A percentile compares a stretch with the other conserved stretches of the same genome.
Conservation (phyloP, 2,888 invertebrate species). For the Phasia obesa region DNA sequence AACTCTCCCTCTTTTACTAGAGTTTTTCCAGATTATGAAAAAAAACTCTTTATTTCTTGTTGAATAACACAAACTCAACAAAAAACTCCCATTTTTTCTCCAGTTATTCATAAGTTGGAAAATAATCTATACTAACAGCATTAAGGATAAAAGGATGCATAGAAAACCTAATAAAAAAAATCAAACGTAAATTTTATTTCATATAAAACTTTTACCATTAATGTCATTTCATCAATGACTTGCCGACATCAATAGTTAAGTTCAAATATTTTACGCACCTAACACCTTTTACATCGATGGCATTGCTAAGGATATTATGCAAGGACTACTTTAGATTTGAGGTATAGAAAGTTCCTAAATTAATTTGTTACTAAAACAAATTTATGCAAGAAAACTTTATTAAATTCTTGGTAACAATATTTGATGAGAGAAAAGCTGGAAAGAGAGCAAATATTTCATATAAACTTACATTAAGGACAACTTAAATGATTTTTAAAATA, state of each 20-base stretch:
- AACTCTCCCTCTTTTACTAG: not conserved
- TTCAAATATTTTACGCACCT: not conserved
- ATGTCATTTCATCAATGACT: conserved; percentile 68
- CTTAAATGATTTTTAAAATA: too few relatives aligned
- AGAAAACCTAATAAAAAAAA: conserved; percentile 1
- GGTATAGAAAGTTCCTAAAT: not conserved
- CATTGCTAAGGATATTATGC: not conserved
- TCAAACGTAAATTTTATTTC: conserved; percentile 31
- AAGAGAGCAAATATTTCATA: too few relatives aligned
- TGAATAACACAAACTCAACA: conserved; percentile 19
- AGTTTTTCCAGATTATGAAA: not conserved
- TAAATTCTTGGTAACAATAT: too few relatives aligned
- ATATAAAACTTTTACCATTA: conserved; percentile 63
- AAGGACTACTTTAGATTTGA: not conserved
- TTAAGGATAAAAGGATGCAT: not conserved
- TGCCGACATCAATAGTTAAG: conserved; percentile 48
- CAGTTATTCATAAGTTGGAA: not conserved
- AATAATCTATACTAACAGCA: not conserved
- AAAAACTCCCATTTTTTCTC: conserved; percentile 5
- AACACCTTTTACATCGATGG: conserved; percentile 6
- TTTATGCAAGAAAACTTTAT: too few relatives aligned
- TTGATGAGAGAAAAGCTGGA: too few relatives aligned
- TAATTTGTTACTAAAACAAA: too few relatives aligned
- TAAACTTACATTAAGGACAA: too few relatives aligned
- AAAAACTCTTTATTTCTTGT: not conserved